Evolutionary conservation across 2,797 vertebrate genomes (phyloP).

Genomic region (Valencia hispanica): DNA sequence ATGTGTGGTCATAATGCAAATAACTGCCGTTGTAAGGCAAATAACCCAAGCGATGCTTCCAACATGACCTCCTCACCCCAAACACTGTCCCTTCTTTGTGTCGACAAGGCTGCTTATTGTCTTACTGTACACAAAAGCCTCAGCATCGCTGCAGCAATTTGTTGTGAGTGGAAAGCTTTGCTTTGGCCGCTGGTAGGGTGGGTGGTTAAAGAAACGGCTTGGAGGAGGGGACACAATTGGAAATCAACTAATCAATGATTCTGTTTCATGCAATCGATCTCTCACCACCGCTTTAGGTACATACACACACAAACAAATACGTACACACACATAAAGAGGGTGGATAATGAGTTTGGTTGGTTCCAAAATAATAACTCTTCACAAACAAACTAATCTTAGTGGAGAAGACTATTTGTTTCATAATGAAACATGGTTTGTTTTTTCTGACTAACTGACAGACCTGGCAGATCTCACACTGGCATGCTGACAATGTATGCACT

Average conservation of each 20-base stretch:
- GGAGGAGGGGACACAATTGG: slow-evolving; percentile 50
- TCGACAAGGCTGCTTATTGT: slow-evolving; percentile 51
- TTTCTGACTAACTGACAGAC: slow-evolving; percentile 55
- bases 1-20: slow-evolving; percentile 30
- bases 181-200: slow-evolving; percentile 17
- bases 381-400: slow-evolving; percentile 27
- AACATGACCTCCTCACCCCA: slow-evolving; percentile 55
- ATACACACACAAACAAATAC: background rate
- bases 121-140: slow-evolving; percentile 59
- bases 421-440: slow-evolving; percentile 16
- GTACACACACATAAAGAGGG: background rate
- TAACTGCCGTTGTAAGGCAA: slow-evolving; percentile 30
- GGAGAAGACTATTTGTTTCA: slow-evolving; percentile 21
- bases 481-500: slow-evolving; percentile 60
- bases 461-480: slow-evolving; percentile 67
- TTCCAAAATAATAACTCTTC: slow-evolving; percentile 21
- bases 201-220: slow-evolving; percentile 14
- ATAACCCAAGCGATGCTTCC: slow-evolving; percentile 57
- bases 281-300: slow-evolving; percentile 23
- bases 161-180: slow-evolving; percentile 39
- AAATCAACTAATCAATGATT: slow-evolving; percentile 66
- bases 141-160: slow-evolving; percentile 39
- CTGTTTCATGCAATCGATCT: slow-evolving; percentile 47
- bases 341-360: background rate
- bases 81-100: slow-evolving; percentile 57